Conservation (phyloP, 2,888 invertebrate species). For the Dascillus cervinus region DNA sequence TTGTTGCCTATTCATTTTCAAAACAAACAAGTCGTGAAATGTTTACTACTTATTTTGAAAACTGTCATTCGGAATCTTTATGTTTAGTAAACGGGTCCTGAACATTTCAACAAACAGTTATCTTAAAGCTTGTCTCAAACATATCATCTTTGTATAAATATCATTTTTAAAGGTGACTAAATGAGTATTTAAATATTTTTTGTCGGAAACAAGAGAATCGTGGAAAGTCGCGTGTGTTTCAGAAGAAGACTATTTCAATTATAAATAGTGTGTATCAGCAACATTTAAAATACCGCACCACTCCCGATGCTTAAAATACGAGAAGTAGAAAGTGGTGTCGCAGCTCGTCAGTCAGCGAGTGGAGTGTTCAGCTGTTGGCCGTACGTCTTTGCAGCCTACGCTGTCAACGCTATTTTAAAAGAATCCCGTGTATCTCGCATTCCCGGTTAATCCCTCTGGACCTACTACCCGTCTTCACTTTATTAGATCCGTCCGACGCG, state of each 20-base stretch:
- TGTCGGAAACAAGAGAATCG: too few species aligned
- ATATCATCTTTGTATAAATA: conserved; percentile 35
- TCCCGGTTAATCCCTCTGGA: conserved; percentile 30
- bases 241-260: neutral
- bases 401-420: conserved; percentile 28
- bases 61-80: conserved; percentile 42
- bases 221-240: neutral
- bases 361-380: conserved; percentile 24
- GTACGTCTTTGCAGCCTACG: conserved; percentile 28
- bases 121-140: conserved; percentile 37
- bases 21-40: conserved; percentile 36
- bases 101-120: conserved; percentile 39
- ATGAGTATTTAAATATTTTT: conserved; percentile 8
- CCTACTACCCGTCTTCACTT: conserved; percentile 29
- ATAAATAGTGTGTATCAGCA: too few species aligned
- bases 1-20: conserved; percentile 27
- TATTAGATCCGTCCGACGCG: conserved; percentile 21
- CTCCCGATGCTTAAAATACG: conserved; percentile 13
- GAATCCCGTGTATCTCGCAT: conserved; percentile 22
- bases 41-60: conserved; percentile 42
- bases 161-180: conserved; percentile 25
- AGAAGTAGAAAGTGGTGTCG: conserved; percentile 17
- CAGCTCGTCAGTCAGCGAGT: conserved; percentile 12
- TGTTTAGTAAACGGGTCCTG: conserved; percentile 35
- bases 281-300: too few species aligned